Percentiles rank a stretch among this genome's conserved stretches.
These are phyloP conservation scores for Bolinopsis microptera DNA, from an alignment of 37 sponge, comb jelly and placozoan genomes.

Conservation along the genomic window DNA sequence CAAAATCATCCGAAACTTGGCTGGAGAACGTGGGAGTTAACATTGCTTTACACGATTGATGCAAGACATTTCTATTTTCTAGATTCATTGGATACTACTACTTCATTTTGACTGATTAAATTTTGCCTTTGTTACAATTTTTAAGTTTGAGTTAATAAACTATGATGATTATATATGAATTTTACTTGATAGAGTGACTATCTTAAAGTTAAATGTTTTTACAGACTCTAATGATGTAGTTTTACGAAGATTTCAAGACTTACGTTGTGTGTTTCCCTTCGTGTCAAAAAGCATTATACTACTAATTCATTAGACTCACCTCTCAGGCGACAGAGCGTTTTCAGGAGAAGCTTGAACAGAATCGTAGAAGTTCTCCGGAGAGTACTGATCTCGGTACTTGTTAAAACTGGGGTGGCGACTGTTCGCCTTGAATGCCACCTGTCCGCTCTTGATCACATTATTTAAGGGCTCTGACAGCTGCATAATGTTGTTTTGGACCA, in stretches of 20 bases:
- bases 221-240: too few relatives aligned
- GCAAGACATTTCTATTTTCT: too few relatives aligned
- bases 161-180: too few relatives aligned
- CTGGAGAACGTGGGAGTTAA: neutral
- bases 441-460: slow-evolving; percentile 31
- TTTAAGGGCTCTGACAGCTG: slow-evolving; percentile 45
- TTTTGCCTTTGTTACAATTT: too few relatives aligned
- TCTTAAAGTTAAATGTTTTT: too few relatives aligned
- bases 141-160: too few relatives aligned
- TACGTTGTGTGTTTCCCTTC: neutral
- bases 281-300: neutral
- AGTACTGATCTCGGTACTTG: neutral
- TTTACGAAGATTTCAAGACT: neutral
- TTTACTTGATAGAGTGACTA: too few relatives aligned
- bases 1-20: neutral
- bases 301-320: too few relatives aligned
- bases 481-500: slow-evolving; percentile 41
- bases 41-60: too few relatives aligned
- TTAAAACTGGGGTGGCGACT: neutral
- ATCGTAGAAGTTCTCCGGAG: slow-evolving; percentile 8
- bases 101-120: too few relatives aligned
- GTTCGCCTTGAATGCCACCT: slow-evolving; percentile 1
- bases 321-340: slow-evolving; percentile 37
- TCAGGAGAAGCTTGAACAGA: slow-evolving; percentile 10
- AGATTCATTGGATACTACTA: too few relatives aligned